Conservation (phyloP, 2,888 invertebrate species). For the Hylaea fasciaria region DNA sequence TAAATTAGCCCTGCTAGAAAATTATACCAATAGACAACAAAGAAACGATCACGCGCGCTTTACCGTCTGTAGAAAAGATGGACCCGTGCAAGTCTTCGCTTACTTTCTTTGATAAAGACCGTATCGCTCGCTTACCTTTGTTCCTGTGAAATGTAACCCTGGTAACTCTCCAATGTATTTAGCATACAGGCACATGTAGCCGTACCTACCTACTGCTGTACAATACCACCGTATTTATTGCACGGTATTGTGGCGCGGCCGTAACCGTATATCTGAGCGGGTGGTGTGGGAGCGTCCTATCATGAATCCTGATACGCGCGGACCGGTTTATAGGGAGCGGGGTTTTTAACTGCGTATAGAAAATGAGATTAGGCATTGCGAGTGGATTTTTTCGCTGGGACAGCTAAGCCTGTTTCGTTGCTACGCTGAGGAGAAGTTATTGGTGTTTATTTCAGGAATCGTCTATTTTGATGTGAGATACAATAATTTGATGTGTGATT, state of each 20-base stretch:
- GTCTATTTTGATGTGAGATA: no score
- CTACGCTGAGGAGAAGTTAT: slow-evolving; percentile 16
- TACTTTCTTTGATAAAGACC: neutral
- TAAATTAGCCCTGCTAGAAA: no score
- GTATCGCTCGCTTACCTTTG: neutral
- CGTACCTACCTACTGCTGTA: slow-evolving; percentile 72
- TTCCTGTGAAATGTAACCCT: slow-evolving; percentile 4
- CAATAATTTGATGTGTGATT: no score
- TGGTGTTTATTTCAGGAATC: neutral
- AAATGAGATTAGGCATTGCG: slow-evolving; percentile 43
- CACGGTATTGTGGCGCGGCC: slow-evolving; percentile 82
- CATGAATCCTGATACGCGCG: slow-evolving; percentile 82
- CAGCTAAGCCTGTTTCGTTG: slow-evolving; percentile 23
- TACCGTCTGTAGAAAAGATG: no score
- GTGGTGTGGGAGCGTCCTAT: slow-evolving; percentile 75
- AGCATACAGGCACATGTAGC: slow-evolving; percentile 64
- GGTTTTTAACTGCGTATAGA: slow-evolving; percentile 55
- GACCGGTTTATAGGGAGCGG: slow-evolving; percentile 68
- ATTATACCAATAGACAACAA: no score
- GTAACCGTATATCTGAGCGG: slow-evolving; percentile 81
- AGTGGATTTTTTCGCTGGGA: slow-evolving; percentile 37
- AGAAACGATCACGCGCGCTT: no score
- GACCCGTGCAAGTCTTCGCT: no score
- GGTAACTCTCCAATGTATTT: slow-evolving; percentile 15
- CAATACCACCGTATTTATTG: slow-evolving; percentile 80